Base-by-base conservation (phyloP, 2,888 invertebrate genomes). In the Tethea ocularis region DNA sequence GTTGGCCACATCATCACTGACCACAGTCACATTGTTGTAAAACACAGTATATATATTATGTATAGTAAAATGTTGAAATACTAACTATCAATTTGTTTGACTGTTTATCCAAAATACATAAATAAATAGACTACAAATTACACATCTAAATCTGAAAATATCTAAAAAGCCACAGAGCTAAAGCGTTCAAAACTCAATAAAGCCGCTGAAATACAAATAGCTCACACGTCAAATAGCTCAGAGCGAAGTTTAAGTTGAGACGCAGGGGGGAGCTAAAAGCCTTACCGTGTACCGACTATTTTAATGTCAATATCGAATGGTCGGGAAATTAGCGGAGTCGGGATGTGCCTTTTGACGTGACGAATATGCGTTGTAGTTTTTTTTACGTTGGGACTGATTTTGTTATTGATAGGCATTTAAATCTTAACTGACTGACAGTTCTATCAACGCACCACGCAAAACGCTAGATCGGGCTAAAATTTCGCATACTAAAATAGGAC, bases 141-240 rank as follows among this genome's bases (percentile, higher is more conserved):
- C 1, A 13, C 15, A 36, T 15, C 41, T n/a, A 17, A 0, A 17
- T 41, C 6, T 2, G n/a, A n/a, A 15, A 10, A 7, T n/a, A 17
- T 10, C 20, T 10, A 20, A 20, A 46, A 46, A 17, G 46, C 17
- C 46, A 20, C 20, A 46, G 20, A 17, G 20, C 10, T 11, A 13
- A n/a, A n/a, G n/a, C n/a, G n/a, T n/a, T 36, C 36, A 36, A 13
- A 15, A n/a, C 46, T 46, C 46, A 46, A 46, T 46, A 46, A n/a
- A 46, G 20, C 46, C 46, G 17, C 20, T 57, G 56, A 57, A 61
- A 57, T 61, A 36, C 57, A 51, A 56, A 24, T 57, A 23, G 57
- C 22, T 57, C 20, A 46, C 46, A 2, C 46, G 46, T 20, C 46
- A 20, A 46, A 38, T 38, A 38, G 17, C 22, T 29, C 51, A 26